Base-by-base conservation (phyloP, 1,140 invertebrate genomes). In the Chlorops oryzae region DNA sequence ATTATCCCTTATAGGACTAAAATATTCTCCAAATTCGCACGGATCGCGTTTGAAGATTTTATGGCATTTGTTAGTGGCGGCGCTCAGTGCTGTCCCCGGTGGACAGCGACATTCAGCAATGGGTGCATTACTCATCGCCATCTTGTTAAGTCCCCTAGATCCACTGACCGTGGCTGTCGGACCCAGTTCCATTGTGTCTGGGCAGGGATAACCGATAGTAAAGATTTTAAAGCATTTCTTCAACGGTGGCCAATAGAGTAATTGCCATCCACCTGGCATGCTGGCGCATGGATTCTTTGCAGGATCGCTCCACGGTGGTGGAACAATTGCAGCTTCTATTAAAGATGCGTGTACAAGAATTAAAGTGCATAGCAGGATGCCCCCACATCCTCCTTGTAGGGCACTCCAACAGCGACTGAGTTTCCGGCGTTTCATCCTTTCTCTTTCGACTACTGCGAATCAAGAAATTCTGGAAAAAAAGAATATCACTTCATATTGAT, bases 201-300 rank as follows among this genome's bases (percentile, higher is more conserved):
- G 86, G 70, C 88, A 90, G 1, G 87, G 86, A 48, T 85, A 78
- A 5, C 86, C 86, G 52, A 85, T 78, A 76, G 85, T 73, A 63
- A 89, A 91, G 70, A 91, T 90, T 65, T 85, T 87, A 65, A 90
- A 90, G 67, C 88, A 91, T 70, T 87, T 84, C 51, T 84, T 84
- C 61, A 91, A 83, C 0, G 77, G 73, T 1, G 87, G 83, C 88
- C 88, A 92, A 68, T 83, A 90, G 18, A 92, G 75, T 54, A 89
- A 76, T 59, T 90, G 85, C 89, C 89, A 91, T 13, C 86, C 87
- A 39, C 82, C 76, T 1, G 87, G 84, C 68, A 84, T 79, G 1
- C 77, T 73, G 4, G 87, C 87, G 54, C 89, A 92, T 0, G 89
- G 89, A 72, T 91, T 91, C 55, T 80, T 78, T 7, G 78, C 75